Percentiles rank a stretch among this genome's conserved stretches.
Evolutionary conservation across 2,797 vertebrate genomes (phyloP).

Genomic region (Etheostoma perlongum): DNA sequence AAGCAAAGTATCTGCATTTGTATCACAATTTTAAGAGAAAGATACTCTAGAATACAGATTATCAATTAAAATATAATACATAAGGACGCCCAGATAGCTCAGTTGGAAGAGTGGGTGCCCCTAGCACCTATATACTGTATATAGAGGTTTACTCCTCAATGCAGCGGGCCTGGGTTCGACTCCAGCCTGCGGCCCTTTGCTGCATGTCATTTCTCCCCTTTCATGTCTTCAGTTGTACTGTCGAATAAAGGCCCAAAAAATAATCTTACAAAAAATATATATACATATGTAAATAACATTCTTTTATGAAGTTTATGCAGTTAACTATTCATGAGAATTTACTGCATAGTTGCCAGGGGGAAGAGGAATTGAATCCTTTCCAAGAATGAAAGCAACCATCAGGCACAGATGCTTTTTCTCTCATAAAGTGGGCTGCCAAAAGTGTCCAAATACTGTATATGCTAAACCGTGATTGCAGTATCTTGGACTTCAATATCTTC

Average conservation of each 20-base stretch:
- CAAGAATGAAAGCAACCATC: conserved; percentile 42
- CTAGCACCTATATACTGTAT: too few species aligned
- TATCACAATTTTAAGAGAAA: not conserved
- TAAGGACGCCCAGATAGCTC: not conserved
- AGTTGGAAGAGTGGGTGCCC: too few species aligned
- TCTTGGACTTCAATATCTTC: conserved; percentile 43
- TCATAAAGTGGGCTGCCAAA: conserved; percentile 31
- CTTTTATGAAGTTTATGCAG: conserved; percentile 17
- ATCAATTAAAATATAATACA: conserved; percentile 18
- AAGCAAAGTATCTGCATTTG: not conserved
- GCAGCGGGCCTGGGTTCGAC: too few species aligned
- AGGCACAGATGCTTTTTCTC: conserved; percentile 31
- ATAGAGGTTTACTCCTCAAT: too few species aligned
- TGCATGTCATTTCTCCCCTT: too few species aligned
- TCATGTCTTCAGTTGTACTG: too few species aligned
- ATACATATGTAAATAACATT: conserved; percentile 10
- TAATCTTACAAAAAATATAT: too few species aligned
- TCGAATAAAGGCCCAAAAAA: too few species aligned
- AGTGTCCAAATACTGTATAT: conserved; percentile 37
- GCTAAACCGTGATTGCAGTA: conserved; percentile 38
- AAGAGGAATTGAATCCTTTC: conserved; percentile 38
- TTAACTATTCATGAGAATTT: conserved; percentile 46
- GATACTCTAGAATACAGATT: not conserved
- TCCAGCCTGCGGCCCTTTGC: too few species aligned
- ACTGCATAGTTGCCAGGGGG: conserved; percentile 20